Base-by-base conservation (phyloP, 2,113 vertebrate genomes). In the Spheniscus mendiculus region DNA sequence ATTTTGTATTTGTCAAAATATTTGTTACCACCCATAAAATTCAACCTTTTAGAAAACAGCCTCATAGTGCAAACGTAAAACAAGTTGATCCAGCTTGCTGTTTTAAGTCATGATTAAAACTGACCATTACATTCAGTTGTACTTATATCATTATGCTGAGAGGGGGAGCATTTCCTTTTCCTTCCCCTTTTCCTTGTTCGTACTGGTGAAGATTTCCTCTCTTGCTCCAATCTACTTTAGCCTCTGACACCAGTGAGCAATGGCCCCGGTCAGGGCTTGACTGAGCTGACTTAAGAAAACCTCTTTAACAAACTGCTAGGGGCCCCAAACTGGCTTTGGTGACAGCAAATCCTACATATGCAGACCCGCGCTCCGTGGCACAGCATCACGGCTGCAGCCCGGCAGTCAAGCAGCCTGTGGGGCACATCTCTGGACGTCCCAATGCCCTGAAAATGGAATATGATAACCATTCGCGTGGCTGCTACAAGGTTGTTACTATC, bases 291-390 rank as follows among this genome's bases (percentile, higher is more conserved):
- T 67, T 47, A 23, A 23, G 29, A 45, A 83, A 76, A 21, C 7
- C 23, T 79, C 69, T 47, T 42, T 11, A 77, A 49, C 25, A 53
- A 73, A 63, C 9, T 11, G 18, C 27, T 25, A 55, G 25, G 42
- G 42, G 9, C 8, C 34, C 36, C 26, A 32, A 4, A 22, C 0
- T 69, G 34, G 45, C 47, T 88, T 62, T 56, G 52, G 65, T 32
- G 72, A 20, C 1, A 15, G 63, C 36, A 56, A 47, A 84, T 40
- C 32, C 44, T 44, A 11, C 29, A 36, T 27, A 55, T 1, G 3
- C 56, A 70, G 79, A 40, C 10, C 42, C 1, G 0, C 0, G 0
- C 38, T 19, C 50, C 50, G 90, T 1, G 3, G 42, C 56, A 20
- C 45, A 56, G 78, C 56, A 32, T 26, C 77, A 13, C 0, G 3